Conservation (phyloP, 1,140 invertebrate genomes). For the Trypoxylus dichotomus region DNA sequence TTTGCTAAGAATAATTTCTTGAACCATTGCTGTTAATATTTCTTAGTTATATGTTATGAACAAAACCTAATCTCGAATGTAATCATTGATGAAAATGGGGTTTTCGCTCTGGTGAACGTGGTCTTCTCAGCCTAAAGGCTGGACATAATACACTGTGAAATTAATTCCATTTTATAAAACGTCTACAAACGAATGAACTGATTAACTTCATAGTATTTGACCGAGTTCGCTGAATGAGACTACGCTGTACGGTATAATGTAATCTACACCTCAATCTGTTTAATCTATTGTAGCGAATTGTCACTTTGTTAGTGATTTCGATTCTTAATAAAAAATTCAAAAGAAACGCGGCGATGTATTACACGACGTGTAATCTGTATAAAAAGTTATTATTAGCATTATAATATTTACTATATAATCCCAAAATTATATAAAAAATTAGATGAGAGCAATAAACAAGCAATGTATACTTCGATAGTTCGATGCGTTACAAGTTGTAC, state of each 20-base stretch:
- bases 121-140: neutral
- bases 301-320: neutral
- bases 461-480: no score
- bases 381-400: no score
- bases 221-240: neutral
- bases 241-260: neutral
- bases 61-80: neutral
- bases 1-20: no score
- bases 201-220: conserved; percentile 16
- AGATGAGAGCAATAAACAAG: no score
- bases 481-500: no score
- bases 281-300: neutral
- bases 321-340: neutral
- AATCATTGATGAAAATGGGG: neutral
- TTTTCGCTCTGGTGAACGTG: conserved; percentile 5
- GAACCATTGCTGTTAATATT: neutral
- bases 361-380: neutral
- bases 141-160: conserved; percentile 17
- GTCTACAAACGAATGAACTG: neutral
- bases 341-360: neutral
- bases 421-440: no score
- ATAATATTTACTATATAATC: neutral
- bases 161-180: neutral
- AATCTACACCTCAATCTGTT: neutral
- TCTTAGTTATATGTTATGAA: no score